Evolutionary conservation across 2,797 vertebrate species (phyloP), one percentile per base, ranked within the genome.

Genomic region (Poeciliopsis presidionis): DNA sequence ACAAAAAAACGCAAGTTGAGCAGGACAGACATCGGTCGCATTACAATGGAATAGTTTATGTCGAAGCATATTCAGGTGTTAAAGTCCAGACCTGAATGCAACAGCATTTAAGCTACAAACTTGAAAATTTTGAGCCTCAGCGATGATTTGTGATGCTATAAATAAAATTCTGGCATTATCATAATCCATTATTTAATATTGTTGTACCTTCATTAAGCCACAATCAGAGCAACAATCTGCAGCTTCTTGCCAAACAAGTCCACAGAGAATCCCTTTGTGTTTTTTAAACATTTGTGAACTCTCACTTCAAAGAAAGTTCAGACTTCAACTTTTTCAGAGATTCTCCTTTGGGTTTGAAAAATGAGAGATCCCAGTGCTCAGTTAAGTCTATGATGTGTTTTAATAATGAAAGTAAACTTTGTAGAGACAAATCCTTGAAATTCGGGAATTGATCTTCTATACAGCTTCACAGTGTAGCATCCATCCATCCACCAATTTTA

Each of bases 291-390:
- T 57, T 28, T 57, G 3, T 57, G 3, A 11, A 57, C 12, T 57
- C 25, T 28, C n/a, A 57, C 55, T n/a, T n/a, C 55, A 57, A 57
- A 57, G n/a, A 57, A 57, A 57, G 55, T 57, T 57, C 55, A 57
- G 55, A 11, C 55, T 28, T 13, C 28, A 57, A 57, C 55, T 57
- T 57, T 57, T 57, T 57, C 25, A 11, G 9, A 28, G 25, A 57
- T 28, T n/a, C 55, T 28, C n/a, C 55, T n/a, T 57, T 57, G 25
- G 25, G 55, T 28, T n/a, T 28, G 25, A 12, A 57, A 57, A 57
- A 57, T n/a, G 12, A 57, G 25, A 55, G 55, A 57, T 57, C 55
- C 12, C n/a, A 57, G n/a, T 4, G 55, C 55, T 51, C 49, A 51
- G 20, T 51, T 7, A 51, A 22, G 49, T 22, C 49, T 51, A 22